These are phyloP conservation scores for Neopipo cinnamomea DNA, from an alignment of 2,113 vertebrate genomes.

Conservation along the genomic window DNA sequence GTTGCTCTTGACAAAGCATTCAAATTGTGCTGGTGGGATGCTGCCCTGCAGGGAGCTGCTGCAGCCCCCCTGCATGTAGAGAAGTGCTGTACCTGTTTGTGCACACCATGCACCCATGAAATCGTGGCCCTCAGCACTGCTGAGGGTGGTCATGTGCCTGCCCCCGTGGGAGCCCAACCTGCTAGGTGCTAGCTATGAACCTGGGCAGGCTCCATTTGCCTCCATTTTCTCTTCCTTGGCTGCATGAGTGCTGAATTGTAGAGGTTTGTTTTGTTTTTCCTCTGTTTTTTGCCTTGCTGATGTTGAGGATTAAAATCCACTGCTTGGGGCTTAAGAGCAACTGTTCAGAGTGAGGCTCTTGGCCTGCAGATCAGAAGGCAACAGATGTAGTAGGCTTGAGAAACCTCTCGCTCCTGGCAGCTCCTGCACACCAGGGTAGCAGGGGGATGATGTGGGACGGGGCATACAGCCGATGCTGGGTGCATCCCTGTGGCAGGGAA, in stretches of 20 bases:
- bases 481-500: neutral
- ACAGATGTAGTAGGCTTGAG: neutral
- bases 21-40: rapidly evolving
- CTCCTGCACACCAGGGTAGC: neutral
- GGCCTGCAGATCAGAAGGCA: neutral
- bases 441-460: neutral
- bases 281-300: neutral
- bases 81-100: neutral
- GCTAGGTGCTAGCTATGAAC: neutral
- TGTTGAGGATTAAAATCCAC: neutral
- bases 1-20: neutral
- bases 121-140: rapidly evolving
- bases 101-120: rapidly evolving
- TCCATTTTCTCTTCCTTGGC: neutral
- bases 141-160: neutral
- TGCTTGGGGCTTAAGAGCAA: neutral
- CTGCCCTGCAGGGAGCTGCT: neutral
- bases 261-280: neutral
- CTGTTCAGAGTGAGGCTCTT: neutral
- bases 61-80: rapidly evolving
- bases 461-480: neutral
- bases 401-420: neutral
- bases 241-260: neutral
- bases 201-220: neutral
- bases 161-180: neutral